Conservation (phyloP, 2,113 vertebrate species). For the Ariopsis seemanni region DNA sequence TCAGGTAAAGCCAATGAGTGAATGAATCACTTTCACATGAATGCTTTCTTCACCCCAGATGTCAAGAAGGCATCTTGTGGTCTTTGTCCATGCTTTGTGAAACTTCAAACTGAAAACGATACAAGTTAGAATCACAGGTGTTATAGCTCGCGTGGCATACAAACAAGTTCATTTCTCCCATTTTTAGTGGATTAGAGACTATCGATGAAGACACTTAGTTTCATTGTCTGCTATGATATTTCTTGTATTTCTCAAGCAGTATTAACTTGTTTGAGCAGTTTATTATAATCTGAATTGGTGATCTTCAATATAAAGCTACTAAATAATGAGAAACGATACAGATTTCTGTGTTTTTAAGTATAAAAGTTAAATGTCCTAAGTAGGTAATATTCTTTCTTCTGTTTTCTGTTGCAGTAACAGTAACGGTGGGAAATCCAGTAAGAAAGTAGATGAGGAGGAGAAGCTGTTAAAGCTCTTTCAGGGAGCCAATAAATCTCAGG, state of each 20-base stretch:
- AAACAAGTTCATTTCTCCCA: background rate
- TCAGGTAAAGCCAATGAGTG: background rate
- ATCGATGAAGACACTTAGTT: background rate
- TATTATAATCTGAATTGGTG: background rate
- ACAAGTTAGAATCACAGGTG: background rate
- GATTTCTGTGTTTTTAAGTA: background rate
- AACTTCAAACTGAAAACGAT: background rate
- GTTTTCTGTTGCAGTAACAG: slow-evolving; percentile 82
- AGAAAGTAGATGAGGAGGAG: slow-evolving; percentile 96
- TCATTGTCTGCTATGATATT: background rate
- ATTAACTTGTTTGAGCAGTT: background rate
- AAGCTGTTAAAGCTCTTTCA: slow-evolving; percentile 98
- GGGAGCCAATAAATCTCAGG: slow-evolving; percentile 91
- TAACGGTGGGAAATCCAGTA: slow-evolving; percentile 86
- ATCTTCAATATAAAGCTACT: background rate
- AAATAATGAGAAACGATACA: background rate
- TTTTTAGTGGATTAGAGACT: background rate
- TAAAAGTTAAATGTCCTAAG: background rate
- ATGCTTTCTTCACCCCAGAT: background rate
- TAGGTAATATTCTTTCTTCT: slow-evolving; percentile 1
- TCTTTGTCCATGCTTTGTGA: background rate
- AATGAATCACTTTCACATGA: background rate
- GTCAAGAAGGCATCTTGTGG: background rate
- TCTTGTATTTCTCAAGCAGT: background rate
- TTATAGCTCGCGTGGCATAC: background rate